Conservation (phyloP, 2,113 vertebrate species). For the Tenrec ecaudatus region DNA sequence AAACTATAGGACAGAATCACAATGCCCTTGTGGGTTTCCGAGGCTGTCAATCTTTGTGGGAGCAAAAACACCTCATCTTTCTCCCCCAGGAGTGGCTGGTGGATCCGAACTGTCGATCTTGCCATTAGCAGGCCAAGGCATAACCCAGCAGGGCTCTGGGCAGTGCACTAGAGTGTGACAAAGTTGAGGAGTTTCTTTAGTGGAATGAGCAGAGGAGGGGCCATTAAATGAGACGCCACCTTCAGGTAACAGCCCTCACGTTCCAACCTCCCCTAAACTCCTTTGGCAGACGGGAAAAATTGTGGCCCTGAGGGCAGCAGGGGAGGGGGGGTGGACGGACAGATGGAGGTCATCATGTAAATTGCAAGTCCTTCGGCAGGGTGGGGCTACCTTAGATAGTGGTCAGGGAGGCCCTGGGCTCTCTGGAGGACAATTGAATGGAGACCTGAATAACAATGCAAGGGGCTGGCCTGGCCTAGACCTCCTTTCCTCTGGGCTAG, state of each 20-base stretch:
- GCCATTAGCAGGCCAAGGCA: too few relatives aligned
- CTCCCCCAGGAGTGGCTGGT: too few relatives aligned
- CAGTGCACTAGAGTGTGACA: too few relatives aligned
- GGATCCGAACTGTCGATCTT: too few relatives aligned
- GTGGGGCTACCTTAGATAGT: constrained; percentile 74
- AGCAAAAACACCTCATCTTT: too few relatives aligned
- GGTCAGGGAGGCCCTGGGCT: constrained; percentile 56
- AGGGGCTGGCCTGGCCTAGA: constrained; percentile 26
- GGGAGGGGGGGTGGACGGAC: background rate
- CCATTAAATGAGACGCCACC: background rate
- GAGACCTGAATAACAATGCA: constrained; percentile 76
- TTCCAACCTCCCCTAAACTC: background rate
- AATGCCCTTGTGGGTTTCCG: too few relatives aligned
- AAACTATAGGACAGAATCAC: too few relatives aligned
- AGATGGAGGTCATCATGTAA: constrained; percentile 66
- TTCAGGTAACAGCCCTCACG: background rate
- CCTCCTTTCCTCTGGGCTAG: constrained; percentile 8
- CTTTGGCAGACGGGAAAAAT: background rate
- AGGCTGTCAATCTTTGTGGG: too few relatives aligned
- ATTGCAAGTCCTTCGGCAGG: constrained; percentile 52
- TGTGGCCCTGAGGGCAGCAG: background rate
- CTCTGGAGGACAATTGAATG: constrained; percentile 40
- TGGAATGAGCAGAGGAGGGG: background rate
- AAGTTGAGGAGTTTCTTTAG: background rate
- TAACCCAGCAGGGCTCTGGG: too few relatives aligned